Percentiles rank a stretch among this genome's conserved stretches.
These are phyloP conservation scores for Botia almorhae DNA, from an alignment of 2,797 vertebrate genomes.

Conservation along the genomic window DNA sequence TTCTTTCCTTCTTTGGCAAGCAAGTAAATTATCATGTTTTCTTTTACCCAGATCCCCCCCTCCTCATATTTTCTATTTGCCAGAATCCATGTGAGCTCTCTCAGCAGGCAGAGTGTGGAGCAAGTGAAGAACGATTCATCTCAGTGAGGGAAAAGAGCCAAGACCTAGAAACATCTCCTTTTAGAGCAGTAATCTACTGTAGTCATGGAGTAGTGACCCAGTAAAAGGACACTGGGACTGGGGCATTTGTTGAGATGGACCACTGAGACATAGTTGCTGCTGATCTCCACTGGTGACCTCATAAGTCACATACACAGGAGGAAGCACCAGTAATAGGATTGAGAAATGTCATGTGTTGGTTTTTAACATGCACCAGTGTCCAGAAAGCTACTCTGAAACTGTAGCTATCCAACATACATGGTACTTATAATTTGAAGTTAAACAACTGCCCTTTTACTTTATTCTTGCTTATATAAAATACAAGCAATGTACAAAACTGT, in stretches of 20 bases:
- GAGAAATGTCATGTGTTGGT: not conserved
- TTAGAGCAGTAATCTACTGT: slow-evolving; percentile 39
- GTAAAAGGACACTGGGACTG: slow-evolving; percentile 34
- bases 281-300: slow-evolving; percentile 7
- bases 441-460: no score
- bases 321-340: slow-evolving; percentile 3
- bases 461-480: no score
- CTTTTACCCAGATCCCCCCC: not conserved
- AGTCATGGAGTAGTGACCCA: slow-evolving; percentile 28
- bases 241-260: slow-evolving; percentile 18
- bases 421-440: no score
- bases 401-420: not conserved
- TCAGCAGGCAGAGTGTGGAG: slow-evolving; percentile 21
- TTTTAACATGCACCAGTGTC: not conserved
- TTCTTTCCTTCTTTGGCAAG: slow-evolving; percentile 18
- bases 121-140: slow-evolving; percentile 17
- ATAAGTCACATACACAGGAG: not conserved
- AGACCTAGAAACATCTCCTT: slow-evolving; percentile 36
- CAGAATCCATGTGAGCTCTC: slow-evolving; percentile 28
- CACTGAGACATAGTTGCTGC: slow-evolving; percentile 10
- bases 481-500: no score
- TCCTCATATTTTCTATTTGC: slow-evolving; percentile 1
- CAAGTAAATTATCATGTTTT: slow-evolving; percentile 43
- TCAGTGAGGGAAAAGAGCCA: not conserved
- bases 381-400: not conserved